Percentiles rank a stretch among this genome's conserved stretches.
Evolutionary conservation across 2,888 invertebrate genomes (phyloP).

Genomic region (Oxytorus armatus): DNA sequence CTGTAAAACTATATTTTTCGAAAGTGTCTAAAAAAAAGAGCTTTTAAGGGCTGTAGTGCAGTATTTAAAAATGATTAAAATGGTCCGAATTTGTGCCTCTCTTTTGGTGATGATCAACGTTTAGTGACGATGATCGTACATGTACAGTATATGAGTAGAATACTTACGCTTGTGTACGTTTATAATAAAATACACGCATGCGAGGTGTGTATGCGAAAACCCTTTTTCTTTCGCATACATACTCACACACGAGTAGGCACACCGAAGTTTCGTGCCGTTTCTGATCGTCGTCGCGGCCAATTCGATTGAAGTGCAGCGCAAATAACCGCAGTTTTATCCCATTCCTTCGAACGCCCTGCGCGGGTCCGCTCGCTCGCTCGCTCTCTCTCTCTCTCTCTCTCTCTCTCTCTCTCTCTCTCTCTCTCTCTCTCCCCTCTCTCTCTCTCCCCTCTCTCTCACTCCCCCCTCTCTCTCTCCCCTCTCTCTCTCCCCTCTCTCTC

Average conservation of each 20-base stretch:
- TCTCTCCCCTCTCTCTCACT: conserved; percentile 1
- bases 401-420: too few relatives aligned
- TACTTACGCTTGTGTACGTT: conserved; percentile 48
- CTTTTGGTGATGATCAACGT: background rate
- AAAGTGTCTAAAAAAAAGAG: conserved; percentile 11
- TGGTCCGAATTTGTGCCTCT: conserved; percentile 12
- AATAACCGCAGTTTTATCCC: conserved; percentile 83
- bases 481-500: background rate
- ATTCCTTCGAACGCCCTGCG: conserved; percentile 78
- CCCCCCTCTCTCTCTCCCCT: background rate
- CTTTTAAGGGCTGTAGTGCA: conserved; percentile 26
- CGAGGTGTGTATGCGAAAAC: conserved; percentile 1
- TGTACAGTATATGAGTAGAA: too few relatives aligned
- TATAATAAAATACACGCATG: conserved; percentile 28
- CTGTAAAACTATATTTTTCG: too few relatives aligned
- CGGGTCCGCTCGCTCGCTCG: conserved; percentile 56
- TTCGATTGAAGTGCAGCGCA: conserved; percentile 84
- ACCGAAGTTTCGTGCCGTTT: conserved; percentile 52
- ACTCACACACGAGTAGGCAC: background rate
- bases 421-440: background rate
- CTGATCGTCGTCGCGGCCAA: conserved; percentile 79
- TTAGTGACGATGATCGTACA: conserved; percentile 52
- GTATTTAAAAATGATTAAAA: conserved; percentile 7
- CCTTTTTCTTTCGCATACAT: background rate
- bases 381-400: background rate